Conservation (phyloP, 2,113 vertebrate genomes). For the Panthera tigris region DNA sequence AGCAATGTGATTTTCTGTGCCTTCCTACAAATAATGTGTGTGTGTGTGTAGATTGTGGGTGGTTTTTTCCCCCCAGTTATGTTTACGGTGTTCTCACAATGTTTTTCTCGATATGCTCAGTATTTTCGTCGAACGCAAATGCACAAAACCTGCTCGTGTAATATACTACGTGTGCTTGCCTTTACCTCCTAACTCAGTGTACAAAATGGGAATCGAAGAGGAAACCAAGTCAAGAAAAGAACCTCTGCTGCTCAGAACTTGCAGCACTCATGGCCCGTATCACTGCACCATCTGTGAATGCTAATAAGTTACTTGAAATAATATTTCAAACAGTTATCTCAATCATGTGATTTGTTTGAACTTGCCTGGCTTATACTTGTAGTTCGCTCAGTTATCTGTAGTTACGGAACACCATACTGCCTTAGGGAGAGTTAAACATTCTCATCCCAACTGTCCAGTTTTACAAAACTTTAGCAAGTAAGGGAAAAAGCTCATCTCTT, state of each 20-base stretch:
- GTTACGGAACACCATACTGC: neutral
- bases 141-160: neutral
- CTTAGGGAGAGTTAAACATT: neutral
- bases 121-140: neutral
- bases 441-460: neutral
- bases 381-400: neutral
- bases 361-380: neutral
- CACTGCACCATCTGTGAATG: neutral
- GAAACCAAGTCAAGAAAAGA: neutral
- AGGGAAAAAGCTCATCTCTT: neutral
- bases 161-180: neutral
- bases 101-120: neutral
- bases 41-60: neutral
- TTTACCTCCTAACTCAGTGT: neutral
- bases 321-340: neutral
- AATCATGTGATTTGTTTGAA: slow-evolving; percentile 8
- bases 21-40: neutral
- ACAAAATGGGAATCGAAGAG: neutral
- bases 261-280: neutral
- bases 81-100: neutral
- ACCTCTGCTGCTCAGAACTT: neutral
- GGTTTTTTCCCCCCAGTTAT: neutral
- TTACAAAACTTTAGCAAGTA: neutral
- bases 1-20: neutral
- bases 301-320: slow-evolving; percentile 49